A percentile compares a stretch with the other conserved stretches of the same genome.
phyloP scores from a whole-genome alignment of 2,888 invertebrate species.

The Acanthosepion pharaonis region DNA sequence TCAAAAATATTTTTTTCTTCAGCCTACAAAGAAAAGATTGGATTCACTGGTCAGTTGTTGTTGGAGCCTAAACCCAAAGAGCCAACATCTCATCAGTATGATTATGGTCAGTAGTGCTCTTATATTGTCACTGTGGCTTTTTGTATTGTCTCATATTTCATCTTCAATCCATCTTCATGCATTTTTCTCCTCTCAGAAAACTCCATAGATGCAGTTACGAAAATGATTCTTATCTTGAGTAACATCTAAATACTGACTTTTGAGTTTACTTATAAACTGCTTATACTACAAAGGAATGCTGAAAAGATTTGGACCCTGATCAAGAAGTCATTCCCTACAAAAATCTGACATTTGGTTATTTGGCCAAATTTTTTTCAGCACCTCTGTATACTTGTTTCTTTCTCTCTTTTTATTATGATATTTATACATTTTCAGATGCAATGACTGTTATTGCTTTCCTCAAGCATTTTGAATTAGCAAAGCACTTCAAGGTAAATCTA shows the following conservation, averaged over 20 bases:
- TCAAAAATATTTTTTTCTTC: constrained; percentile 47
- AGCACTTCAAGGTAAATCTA: constrained; percentile 77
- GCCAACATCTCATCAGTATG: constrained; percentile 78
- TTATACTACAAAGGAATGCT: background rate
- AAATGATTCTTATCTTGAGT: background rate
- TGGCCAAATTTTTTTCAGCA: too few species aligned
- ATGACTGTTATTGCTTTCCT: constrained; percentile 80
- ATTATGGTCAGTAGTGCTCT: constrained; percentile 75
- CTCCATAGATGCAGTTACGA: too few species aligned
- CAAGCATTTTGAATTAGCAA: constrained; percentile 79
- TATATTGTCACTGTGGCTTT: too few species aligned
- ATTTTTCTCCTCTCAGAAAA: too few species aligned
- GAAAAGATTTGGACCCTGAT: too few species aligned
- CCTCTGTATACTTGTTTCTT: too few species aligned
- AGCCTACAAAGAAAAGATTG: constrained; percentile 81
- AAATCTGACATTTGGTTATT: too few species aligned
- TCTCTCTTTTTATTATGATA: background rate
- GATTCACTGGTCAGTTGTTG: constrained; percentile 79
- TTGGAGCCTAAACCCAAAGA: constrained; percentile 78
- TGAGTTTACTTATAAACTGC: background rate
- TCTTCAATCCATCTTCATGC: too few species aligned
- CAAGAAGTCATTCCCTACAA: too few species aligned
- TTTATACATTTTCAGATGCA: constrained; percentile 75
- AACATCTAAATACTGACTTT: background rate
- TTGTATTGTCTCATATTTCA: too few species aligned